phyloP scores from a whole-genome alignment of 1,140 invertebrate species.

The Uloborus diversus region DNA sequence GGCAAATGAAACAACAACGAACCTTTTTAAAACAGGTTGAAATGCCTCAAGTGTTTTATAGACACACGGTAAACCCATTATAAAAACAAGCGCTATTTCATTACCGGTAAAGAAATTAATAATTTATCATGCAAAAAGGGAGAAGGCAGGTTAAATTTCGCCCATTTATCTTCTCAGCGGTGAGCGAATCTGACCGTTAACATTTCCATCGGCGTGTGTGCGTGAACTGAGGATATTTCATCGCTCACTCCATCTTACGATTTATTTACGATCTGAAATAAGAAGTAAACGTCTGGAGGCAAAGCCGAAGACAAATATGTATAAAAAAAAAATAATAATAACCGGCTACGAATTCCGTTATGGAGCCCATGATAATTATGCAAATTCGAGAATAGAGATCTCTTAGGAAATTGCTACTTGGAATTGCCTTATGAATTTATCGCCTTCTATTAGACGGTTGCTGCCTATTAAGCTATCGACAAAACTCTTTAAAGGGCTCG shows the following conservation, averaged over 20 bases:
- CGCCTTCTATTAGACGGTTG: constrained; percentile 6
- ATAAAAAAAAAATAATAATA: constrained; percentile 9
- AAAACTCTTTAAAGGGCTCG: constrained; percentile 27
- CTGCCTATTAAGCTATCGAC: constrained; percentile 37
- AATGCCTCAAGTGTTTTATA: background rate
- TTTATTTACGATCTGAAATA: constrained; percentile 24
- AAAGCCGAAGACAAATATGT: background rate
- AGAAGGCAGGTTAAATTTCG: constrained; percentile 14
- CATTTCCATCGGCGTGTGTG: constrained; percentile 5
- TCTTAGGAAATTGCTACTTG: constrained; percentile 23
- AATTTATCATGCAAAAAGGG: constrained; percentile 34
- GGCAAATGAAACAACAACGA: background rate
- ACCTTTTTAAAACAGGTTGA: background rate
- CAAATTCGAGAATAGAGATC: constrained; percentile 38
- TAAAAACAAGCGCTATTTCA: constrained; percentile 27
- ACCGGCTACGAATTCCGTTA: background rate
- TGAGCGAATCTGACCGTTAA: background rate
- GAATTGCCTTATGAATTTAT: constrained; percentile 49
- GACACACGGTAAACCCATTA: background rate
- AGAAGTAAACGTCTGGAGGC: background rate
- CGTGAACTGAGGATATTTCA: constrained; percentile 17
- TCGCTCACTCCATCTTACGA: background rate
- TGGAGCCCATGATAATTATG: constrained; percentile 42
- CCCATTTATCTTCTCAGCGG: constrained; percentile 7
- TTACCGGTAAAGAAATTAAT: constrained; percentile 17